Percentiles rank a stretch among this genome's conserved stretches.
These are phyloP conservation scores for Phaethon lepturus DNA, from an alignment of 2,113 vertebrate genomes.

Conservation along the genomic window DNA sequence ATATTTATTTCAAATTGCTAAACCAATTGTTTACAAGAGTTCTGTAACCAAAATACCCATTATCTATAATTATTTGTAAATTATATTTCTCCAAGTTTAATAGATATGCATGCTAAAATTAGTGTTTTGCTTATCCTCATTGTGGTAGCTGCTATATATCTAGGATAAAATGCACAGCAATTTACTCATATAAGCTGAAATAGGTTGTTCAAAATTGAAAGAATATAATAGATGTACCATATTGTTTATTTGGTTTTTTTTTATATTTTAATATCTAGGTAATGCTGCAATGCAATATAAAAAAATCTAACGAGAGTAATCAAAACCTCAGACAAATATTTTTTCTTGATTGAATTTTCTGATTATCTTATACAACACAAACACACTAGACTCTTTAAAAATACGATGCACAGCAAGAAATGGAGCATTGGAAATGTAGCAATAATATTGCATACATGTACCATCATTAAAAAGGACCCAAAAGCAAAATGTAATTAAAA, in stretches of 20 bases:
- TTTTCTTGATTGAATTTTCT: not conserved
- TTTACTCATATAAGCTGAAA: not conserved
- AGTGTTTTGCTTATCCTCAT: not conserved
- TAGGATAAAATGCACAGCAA: not conserved
- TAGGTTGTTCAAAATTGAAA: not conserved
- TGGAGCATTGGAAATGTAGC: not conserved
- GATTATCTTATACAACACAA: not conserved
- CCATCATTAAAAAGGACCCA: not conserved
- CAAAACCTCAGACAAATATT: not conserved
- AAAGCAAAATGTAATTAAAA: not conserved
- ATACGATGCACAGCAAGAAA: not conserved
- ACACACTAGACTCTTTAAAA: not conserved
- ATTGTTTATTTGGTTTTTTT: not conserved
- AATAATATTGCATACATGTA: not conserved
- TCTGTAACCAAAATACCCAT: not conserved
- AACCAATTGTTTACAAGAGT: not conserved
- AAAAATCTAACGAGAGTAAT: not conserved
- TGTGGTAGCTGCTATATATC: not conserved
- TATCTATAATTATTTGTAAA: not conserved
- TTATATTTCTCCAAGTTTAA: not conserved
- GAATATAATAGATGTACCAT: not conserved
- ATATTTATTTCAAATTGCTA: not conserved
- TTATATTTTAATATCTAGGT: not conserved
- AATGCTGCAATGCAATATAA: not conserved
- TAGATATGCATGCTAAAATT: not conserved